Conservation (phyloP, 1,140 invertebrate species). For the Sitophilus oryzae region DNA sequence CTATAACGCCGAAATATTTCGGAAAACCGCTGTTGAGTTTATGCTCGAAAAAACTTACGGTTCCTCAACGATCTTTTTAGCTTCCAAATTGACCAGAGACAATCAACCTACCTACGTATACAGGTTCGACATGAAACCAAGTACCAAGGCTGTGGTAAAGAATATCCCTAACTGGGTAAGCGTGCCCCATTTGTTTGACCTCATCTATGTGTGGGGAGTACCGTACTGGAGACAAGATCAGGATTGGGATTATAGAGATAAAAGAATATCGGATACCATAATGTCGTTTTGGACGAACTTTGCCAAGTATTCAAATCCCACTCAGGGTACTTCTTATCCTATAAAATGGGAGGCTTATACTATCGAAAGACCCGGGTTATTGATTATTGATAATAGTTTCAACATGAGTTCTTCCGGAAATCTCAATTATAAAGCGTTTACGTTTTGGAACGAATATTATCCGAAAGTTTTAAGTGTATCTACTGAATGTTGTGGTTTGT, state of each 20-base stretch:
- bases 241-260: conserved; percentile 66
- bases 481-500: conserved; percentile 62
- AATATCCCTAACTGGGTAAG: conserved; percentile 66
- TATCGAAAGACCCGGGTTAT: conserved; percentile 52
- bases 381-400: conserved; percentile 67
- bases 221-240: conserved; percentile 56
- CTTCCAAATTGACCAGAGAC: conserved; percentile 56
- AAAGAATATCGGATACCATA: conserved; percentile 65
- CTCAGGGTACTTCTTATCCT: conserved; percentile 53
- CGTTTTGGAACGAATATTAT: conserved; percentile 78
- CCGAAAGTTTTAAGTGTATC: conserved; percentile 63
- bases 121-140: conserved; percentile 68
- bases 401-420: conserved; percentile 60
- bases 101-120: conserved; percentile 57
- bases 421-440: conserved; percentile 67
- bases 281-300: conserved; percentile 74
- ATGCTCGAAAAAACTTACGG: conserved; percentile 69
- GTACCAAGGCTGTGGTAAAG: conserved; percentile 53
- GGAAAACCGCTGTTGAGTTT: conserved; percentile 59
- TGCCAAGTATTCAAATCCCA: conserved; percentile 63
- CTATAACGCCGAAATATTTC: conserved; percentile 51
- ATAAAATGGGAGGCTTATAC: conserved; percentile 68
- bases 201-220: conserved; percentile 71
- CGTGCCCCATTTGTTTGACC: conserved; percentile 71
- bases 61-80: conserved; percentile 59